A percentile compares a stretch with the other conserved stretches of the same genome.
These are phyloP conservation scores for Campylomormyrus numenius DNA, from an alignment of 2,113 vertebrate species.

Conservation along the genomic window DNA sequence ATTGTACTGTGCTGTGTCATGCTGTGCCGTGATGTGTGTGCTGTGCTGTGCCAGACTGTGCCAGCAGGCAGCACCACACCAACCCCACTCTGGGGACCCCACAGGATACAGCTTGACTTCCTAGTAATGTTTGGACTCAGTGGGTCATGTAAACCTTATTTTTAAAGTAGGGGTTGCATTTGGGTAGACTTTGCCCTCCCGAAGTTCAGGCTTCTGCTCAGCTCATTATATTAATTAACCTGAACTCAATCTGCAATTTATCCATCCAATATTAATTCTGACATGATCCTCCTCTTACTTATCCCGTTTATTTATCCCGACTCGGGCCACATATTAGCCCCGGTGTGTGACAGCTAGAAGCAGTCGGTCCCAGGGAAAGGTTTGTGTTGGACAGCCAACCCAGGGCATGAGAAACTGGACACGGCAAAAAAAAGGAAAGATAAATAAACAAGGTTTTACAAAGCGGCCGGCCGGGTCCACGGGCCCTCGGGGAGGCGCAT, in stretches of 20 bases:
- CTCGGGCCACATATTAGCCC: constrained; percentile 23
- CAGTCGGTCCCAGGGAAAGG: constrained; percentile 59
- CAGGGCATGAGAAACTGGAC: constrained; percentile 52
- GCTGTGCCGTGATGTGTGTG: neutral
- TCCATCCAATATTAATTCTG: constrained; percentile 54
- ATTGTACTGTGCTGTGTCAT: neutral
- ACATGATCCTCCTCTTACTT: constrained; percentile 30
- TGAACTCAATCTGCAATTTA: constrained; percentile 14
- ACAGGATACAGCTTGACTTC: neutral
- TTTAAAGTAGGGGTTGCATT: neutral
- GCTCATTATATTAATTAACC: neutral
- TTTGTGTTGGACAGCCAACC: constrained; percentile 55
- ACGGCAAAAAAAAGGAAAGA: constrained; percentile 46
- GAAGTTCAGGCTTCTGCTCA: constrained; percentile 22
- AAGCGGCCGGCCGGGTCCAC: constrained; percentile 41
- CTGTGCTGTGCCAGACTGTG: neutral
- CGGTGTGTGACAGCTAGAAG: constrained; percentile 50
- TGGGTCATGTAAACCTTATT: neutral
- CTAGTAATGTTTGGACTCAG: neutral
- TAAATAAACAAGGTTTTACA: constrained; percentile 56
- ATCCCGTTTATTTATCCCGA: constrained; percentile 51
- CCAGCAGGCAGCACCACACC: neutral
- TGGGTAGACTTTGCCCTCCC: neutral
- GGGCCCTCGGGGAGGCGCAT: constrained; percentile 29
- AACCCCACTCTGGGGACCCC: neutral